phyloP scores from a whole-genome alignment of 2,888 invertebrate genomes.

The Thera obeliscata region DNA sequence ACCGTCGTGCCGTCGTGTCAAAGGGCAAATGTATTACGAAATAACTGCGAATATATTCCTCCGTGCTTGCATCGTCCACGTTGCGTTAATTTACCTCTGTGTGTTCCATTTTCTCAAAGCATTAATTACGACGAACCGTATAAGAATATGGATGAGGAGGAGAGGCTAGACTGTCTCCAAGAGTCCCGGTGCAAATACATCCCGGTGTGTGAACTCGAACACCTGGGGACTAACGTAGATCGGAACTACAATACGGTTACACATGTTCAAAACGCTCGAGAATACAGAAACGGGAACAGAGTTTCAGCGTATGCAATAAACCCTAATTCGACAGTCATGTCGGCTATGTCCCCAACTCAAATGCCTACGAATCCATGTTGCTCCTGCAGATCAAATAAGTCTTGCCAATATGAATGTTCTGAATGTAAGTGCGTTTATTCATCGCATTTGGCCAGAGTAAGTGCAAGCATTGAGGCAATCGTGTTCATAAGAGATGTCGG shows the following conservation, averaged over 20 bases:
- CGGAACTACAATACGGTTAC: slow-evolving; percentile 50
- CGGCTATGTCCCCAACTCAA: slow-evolving; percentile 48
- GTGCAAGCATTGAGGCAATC: slow-evolving; percentile 54
- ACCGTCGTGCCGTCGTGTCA: slow-evolving; percentile 77
- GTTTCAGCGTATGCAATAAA: slow-evolving; percentile 49
- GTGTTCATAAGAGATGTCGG: slow-evolving; percentile 76
- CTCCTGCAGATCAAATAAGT: slow-evolving; percentile 60
- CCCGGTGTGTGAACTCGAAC: slow-evolving; percentile 54
- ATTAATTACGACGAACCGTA: slow-evolving; percentile 59
- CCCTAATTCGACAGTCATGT: slow-evolving; percentile 48
- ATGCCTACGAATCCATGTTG: slow-evolving; percentile 46
- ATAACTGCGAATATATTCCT: slow-evolving; percentile 71
- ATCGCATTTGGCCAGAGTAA: slow-evolving; percentile 36
- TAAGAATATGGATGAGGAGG: slow-evolving; percentile 50
- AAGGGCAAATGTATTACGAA: slow-evolving; percentile 66
- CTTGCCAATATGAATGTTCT: slow-evolving; percentile 64
- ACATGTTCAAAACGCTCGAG: slow-evolving; percentile 54
- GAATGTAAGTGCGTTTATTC: slow-evolving; percentile 44
- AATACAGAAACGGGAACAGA: slow-evolving; percentile 49
- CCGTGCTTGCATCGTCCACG: slow-evolving; percentile 74
- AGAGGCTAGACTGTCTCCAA: slow-evolving; percentile 52
- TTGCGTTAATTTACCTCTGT: slow-evolving; percentile 73
- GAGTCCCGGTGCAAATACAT: slow-evolving; percentile 55
- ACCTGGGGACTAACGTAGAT: slow-evolving; percentile 47
- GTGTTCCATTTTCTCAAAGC: slow-evolving; percentile 67